phyloP scores from a whole-genome alignment of 2,888 invertebrate genomes.

The Drosophila antonietae region DNA sequence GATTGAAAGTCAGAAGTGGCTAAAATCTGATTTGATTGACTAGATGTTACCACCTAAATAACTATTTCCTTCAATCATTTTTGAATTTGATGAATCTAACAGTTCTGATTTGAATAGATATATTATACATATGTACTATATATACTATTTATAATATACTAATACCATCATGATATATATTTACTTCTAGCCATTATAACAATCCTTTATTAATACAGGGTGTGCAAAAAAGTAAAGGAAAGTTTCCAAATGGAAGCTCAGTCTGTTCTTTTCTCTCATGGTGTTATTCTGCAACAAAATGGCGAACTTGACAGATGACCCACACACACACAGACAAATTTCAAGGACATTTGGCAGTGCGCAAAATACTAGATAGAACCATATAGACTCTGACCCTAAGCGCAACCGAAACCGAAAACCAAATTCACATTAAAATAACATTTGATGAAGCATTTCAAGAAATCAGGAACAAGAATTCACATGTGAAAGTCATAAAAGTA shows the following conservation, averaged over 20 bases:
- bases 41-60: background rate
- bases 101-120: background rate
- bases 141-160: too few species aligned
- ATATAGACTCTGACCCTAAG: constrained; percentile 12
- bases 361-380: constrained; percentile 43
- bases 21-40: background rate
- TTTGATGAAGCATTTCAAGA: constrained; percentile 14
- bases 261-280: constrained; percentile 15
- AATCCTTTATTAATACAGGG: background rate
- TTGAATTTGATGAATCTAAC: background rate
- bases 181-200: too few species aligned
- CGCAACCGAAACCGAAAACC: constrained; percentile 25
- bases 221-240: constrained; percentile 1
- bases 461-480: constrained; percentile 35
- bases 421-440: constrained; percentile 44
- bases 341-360: constrained; percentile 60
- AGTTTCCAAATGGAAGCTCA: constrained; percentile 26
- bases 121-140: background rate
- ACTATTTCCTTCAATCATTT: background rate
- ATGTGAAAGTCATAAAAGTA: constrained; percentile 59
- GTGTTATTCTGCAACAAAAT: constrained; percentile 49
- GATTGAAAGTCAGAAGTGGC: background rate
- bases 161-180: background rate
- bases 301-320: constrained; percentile 49
- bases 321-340: constrained; percentile 28